These are phyloP conservation scores for Falco naumanni DNA, from an alignment of 2,797 vertebrate genomes.

Conservation along the genomic window DNA sequence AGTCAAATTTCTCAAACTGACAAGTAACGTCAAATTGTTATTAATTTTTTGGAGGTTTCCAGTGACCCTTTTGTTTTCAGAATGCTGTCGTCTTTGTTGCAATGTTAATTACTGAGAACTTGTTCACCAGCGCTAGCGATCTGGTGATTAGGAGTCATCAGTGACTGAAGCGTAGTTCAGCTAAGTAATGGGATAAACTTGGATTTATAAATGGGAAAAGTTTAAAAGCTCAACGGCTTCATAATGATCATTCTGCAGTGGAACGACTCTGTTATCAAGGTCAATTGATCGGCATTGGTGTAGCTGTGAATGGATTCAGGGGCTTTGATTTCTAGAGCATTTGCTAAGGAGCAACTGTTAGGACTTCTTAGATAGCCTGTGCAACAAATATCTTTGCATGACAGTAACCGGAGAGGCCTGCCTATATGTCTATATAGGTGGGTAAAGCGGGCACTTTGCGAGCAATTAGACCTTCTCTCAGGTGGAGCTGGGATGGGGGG, in stretches of 20 bases:
- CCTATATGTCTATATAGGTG: fast-evolving
- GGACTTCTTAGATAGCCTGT: background rate
- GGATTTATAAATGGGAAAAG: background rate
- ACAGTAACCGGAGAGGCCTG: background rate
- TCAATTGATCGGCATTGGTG: background rate
- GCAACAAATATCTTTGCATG: background rate
- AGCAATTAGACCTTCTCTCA: background rate
- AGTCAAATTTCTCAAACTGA: background rate
- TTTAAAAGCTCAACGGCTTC: background rate
- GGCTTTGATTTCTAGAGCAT: background rate
- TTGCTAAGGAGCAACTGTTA: background rate
- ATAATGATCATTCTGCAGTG: background rate
- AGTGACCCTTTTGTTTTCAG: background rate
- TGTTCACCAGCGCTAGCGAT: background rate
- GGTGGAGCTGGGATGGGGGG: background rate
- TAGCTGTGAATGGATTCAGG: background rate
- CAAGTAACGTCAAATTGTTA: background rate
- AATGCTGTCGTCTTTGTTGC: background rate
- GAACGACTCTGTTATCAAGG: background rate
- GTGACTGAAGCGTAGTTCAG: background rate
- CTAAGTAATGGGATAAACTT: background rate
- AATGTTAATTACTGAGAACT: background rate
- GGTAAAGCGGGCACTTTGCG: background rate
- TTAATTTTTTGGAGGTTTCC: background rate
- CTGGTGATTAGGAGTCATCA: background rate